Conservation (phyloP, 2,797 vertebrate species). For the Siniperca scherzeri region DNA sequence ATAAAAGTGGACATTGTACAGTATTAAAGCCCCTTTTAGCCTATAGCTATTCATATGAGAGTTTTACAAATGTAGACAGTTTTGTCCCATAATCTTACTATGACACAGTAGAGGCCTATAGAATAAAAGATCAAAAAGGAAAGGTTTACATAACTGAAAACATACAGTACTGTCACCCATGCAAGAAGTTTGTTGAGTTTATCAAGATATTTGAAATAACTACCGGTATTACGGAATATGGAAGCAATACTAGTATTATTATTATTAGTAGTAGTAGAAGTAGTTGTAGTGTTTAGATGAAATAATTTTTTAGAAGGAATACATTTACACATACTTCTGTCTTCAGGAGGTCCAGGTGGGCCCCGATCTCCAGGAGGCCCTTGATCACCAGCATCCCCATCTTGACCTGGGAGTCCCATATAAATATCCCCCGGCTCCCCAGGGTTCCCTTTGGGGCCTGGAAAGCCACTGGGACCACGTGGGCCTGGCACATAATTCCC, state of each 20-base stretch:
- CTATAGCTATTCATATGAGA: no score
- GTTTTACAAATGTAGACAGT: not conserved
- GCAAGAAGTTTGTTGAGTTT: not conserved
- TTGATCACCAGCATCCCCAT: constrained; percentile 68
- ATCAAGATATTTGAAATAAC: constrained; percentile 10
- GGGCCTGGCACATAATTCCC: constrained; percentile 40
- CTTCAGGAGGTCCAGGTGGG: constrained; percentile 63
- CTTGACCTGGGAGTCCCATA: constrained; percentile 42
- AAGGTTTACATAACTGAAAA: not conserved
- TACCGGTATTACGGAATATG: not conserved
- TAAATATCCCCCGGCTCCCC: constrained; percentile 64
- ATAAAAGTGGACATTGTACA: no score
- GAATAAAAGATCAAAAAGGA: not conserved
- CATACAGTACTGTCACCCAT: not conserved
- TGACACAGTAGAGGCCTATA: not conserved
- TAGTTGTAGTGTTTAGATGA: not conserved
- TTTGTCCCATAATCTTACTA: not conserved
- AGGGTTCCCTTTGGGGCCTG: constrained; percentile 71
- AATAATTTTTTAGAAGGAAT: not conserved
- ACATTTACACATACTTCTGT: constrained; percentile 61
- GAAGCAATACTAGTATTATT: not conserved
- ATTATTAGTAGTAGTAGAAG: not conserved
- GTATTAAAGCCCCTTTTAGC: no score
- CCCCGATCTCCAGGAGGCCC: constrained; percentile 69
- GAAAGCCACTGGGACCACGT: constrained; percentile 51